Percentiles rank a stretch among this genome's conserved stretches.
Conservation (phyloP, 1,140 invertebrate genomes). For the Microplitis demolitor region DNA sequence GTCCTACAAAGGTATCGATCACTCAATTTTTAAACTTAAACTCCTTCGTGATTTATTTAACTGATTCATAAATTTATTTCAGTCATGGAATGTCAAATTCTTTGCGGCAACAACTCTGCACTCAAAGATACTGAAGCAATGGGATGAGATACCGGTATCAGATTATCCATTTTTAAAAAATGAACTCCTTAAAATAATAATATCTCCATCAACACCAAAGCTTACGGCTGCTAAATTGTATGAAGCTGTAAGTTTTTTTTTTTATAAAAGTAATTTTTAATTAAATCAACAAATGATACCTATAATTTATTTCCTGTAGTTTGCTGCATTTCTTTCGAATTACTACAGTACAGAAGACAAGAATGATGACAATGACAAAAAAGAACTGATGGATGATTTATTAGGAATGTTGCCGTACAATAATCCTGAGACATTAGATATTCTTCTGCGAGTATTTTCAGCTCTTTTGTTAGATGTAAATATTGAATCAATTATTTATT, state of each 20-base stretch:
- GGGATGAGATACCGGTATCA: slow-evolving; percentile 80
- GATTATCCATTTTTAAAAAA: slow-evolving; percentile 77
- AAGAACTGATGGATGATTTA: slow-evolving; percentile 50
- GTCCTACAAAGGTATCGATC: slow-evolving; percentile 69
- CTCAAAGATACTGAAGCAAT: slow-evolving; percentile 83
- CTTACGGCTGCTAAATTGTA: slow-evolving; percentile 84
- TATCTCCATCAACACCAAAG: slow-evolving; percentile 76
- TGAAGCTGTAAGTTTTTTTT: slow-evolving; percentile 70
- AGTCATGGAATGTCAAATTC: slow-evolving; percentile 88
- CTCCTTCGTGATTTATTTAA: background rate
- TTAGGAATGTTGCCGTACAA: slow-evolving; percentile 49
- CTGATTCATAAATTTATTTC: slow-evolving; percentile 9
- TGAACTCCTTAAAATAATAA: slow-evolving; percentile 76
- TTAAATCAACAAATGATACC: background rate
- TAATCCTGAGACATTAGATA: slow-evolving; percentile 38
- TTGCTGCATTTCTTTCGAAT: slow-evolving; percentile 49
- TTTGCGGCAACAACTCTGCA: slow-evolving; percentile 90
- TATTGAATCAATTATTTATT: slow-evolving; percentile 19
- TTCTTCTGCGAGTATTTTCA: slow-evolving; percentile 65
- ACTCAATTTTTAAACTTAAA: background rate
- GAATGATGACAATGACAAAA: slow-evolving; percentile 31
- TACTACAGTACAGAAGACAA: slow-evolving; percentile 27
- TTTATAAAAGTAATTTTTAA: background rate
- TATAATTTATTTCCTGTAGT: slow-evolving; percentile 39
- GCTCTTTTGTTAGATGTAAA: slow-evolving; percentile 82